Evolutionary conservation across 2,888 invertebrate genomes (phyloP).

Genomic region (Digitonthophagus gazella): DNA sequence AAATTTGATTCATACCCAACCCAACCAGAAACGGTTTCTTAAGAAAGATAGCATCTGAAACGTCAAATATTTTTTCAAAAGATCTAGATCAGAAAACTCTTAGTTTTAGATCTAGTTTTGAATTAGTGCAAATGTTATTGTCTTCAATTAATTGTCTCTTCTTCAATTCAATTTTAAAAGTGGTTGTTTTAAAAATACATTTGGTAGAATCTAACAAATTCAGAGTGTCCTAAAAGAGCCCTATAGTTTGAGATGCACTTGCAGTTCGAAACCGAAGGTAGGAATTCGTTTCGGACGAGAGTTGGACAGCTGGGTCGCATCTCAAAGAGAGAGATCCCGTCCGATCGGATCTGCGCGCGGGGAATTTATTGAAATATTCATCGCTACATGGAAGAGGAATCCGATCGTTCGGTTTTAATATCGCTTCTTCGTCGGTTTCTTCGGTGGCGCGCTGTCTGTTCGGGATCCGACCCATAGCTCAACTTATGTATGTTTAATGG

Average conservation of each 20-base stretch:
- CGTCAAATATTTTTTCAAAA: too few species aligned
- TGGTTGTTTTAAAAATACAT: too few species aligned
- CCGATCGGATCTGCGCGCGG: slow-evolving; percentile 34
- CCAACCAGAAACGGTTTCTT: too few species aligned
- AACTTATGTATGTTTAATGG: slow-evolving; percentile 29
- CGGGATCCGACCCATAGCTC: slow-evolving; percentile 11
- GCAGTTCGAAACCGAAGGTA: slow-evolving; percentile 33
- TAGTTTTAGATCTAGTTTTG: too few species aligned
- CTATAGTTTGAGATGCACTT: slow-evolving; percentile 27
- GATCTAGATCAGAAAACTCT: too few species aligned
- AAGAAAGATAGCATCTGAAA: too few species aligned
- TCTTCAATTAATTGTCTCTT: too few species aligned
- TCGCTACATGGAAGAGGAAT: slow-evolving; percentile 47
- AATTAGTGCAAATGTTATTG: too few species aligned
- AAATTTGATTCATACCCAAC: too few species aligned
- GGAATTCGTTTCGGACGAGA: too few species aligned
- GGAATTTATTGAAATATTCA: slow-evolving; percentile 51
- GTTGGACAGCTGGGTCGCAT: slow-evolving; percentile 20
- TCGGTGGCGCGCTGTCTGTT: slow-evolving; percentile 5
- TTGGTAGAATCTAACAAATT: too few species aligned
- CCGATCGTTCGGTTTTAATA: slow-evolving; percentile 27
- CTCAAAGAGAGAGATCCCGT: slow-evolving; percentile 27
- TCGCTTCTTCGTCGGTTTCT: slow-evolving; percentile 18
- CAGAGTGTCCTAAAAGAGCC: background rate
- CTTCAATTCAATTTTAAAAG: too few species aligned